These are phyloP conservation scores for Lonchura striata DNA, from an alignment of 2,113 vertebrate species.

Conservation along the genomic window DNA sequence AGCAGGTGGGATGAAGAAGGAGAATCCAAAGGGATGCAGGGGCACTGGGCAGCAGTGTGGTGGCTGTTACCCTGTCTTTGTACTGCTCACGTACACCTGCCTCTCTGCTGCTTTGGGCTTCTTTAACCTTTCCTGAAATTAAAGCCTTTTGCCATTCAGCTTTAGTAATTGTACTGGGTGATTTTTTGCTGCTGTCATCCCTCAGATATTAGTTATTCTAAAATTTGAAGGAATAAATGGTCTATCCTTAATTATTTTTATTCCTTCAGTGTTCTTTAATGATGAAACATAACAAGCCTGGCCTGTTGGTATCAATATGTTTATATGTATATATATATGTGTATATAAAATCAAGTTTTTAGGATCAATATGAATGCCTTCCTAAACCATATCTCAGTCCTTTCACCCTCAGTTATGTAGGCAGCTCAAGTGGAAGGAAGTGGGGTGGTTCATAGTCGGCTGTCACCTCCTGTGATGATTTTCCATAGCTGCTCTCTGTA, in stretches of 20 bases:
- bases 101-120: background rate
- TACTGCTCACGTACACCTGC: background rate
- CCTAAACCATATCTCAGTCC: background rate
- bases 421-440: background rate
- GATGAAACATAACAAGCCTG: background rate
- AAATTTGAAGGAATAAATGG: background rate
- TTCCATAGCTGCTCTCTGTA: background rate
- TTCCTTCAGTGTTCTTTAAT: background rate
- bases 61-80: background rate
- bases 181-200: background rate
- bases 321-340: background rate
- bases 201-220: background rate
- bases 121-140: background rate
- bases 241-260: background rate
- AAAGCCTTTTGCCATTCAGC: background rate
- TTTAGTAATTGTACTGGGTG: background rate
- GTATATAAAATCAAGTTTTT: background rate
- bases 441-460: background rate
- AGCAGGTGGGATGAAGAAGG: background rate
- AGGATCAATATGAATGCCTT: background rate
- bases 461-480: background rate
- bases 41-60: rapidly evolving
- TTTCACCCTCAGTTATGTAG: background rate
- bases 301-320: background rate
- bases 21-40: background rate